A percentile compares a stretch with the other conserved stretches of the same genome.
These are phyloP conservation scores for Chunga burmeisteri DNA, from an alignment of 2,113 vertebrate species.

Conservation along the genomic window DNA sequence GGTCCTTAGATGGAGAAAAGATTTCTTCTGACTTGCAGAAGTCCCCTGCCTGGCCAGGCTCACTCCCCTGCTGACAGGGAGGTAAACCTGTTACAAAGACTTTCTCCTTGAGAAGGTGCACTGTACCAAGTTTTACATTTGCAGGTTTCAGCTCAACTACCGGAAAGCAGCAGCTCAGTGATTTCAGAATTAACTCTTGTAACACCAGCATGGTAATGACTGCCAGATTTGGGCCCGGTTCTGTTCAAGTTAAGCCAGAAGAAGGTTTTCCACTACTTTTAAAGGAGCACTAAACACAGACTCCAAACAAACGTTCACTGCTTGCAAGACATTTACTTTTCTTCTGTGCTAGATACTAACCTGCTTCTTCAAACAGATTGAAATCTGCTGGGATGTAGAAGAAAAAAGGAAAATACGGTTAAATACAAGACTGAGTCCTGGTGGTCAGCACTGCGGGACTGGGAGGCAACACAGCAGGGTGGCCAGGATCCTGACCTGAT, in stretches of 20 bases:
- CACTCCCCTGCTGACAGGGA: neutral
- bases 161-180: neutral
- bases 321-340: neutral
- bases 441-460: neutral
- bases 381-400: neutral
- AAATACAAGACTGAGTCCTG: neutral
- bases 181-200: slow-evolving; percentile 3
- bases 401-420: neutral
- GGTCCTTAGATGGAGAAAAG: neutral
- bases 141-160: slow-evolving; percentile 2
- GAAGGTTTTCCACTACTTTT: neutral
- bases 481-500: neutral
- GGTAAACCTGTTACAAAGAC: neutral
- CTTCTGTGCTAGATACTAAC: neutral
- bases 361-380: neutral
- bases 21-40: neutral
- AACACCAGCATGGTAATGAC: fast-evolving
- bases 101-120: neutral
- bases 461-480: neutral
- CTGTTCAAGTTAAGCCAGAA: neutral
- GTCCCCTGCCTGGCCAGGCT: neutral
- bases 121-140: neutral
- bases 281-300: neutral
- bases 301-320: neutral
- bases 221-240: neutral